phyloP scores from a whole-genome alignment of 1,140 invertebrate species.

The Drepana arcuata region DNA sequence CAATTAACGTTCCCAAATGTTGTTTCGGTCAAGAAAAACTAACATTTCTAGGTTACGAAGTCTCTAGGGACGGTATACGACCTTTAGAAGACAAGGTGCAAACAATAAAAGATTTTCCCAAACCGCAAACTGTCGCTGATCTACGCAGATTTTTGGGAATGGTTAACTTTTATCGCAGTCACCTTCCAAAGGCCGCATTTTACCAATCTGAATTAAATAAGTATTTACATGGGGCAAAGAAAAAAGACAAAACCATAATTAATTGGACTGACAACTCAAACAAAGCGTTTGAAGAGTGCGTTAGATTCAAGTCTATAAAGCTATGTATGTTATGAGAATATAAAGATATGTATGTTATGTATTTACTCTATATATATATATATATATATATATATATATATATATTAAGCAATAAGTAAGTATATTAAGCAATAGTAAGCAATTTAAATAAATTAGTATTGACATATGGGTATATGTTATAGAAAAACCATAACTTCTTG shows the following conservation, averaged over 20 bases:
- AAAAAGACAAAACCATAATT: slow-evolving; percentile 1
- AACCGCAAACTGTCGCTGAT: background rate
- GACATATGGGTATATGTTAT: too few species aligned
- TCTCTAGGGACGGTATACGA: background rate
- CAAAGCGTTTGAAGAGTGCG: background rate
- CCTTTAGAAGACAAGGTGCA: background rate
- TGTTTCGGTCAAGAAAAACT: background rate
- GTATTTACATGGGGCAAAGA: background rate
- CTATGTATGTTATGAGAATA: too few species aligned
- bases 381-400: too few species aligned
- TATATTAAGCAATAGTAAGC: too few species aligned
- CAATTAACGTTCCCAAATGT: background rate
- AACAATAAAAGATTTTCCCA: background rate
- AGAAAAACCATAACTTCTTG: too few species aligned
- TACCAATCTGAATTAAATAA: background rate
- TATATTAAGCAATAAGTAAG: too few species aligned
- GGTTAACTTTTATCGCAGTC: background rate
- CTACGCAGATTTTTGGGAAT: background rate
- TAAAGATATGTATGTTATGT: too few species aligned
- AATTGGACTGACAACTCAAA: background rate
- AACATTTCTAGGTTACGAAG: background rate
- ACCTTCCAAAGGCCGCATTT: background rate
- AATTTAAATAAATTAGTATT: too few species aligned
- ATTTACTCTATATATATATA: too few species aligned
- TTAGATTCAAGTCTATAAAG: too few species aligned